These are phyloP conservation scores for Danaus plexippus DNA, from an alignment of 1,140 invertebrate species.

Conservation along the genomic window DNA sequence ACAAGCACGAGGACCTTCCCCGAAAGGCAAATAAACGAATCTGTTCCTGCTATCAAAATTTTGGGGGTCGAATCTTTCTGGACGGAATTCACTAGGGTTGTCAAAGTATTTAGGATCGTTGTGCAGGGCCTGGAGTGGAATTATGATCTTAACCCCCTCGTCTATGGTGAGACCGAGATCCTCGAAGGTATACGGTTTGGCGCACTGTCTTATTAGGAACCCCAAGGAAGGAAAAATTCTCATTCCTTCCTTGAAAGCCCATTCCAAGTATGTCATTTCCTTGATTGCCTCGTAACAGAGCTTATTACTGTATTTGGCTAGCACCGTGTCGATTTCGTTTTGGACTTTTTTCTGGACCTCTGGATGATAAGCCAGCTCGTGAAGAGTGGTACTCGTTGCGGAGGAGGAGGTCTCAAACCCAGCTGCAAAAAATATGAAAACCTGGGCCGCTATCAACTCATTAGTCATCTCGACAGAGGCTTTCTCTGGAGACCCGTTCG, in stretches of 20 bases:
- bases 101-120: constrained; percentile 71
- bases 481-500: constrained; percentile 9
- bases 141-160: constrained; percentile 38
- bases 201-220: constrained; percentile 50
- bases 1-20: constrained; percentile 41
- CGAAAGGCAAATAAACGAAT: constrained; percentile 53
- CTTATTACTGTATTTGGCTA: constrained; percentile 10
- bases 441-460: constrained; percentile 12
- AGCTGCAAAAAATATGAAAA: constrained; percentile 15
- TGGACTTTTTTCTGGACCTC: constrained; percentile 10
- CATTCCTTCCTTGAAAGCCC: constrained; percentile 63
- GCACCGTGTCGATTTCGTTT: constrained; percentile 14
- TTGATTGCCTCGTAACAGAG: constrained; percentile 29
- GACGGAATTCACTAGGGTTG: constrained; percentile 71
- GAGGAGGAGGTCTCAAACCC: constrained; percentile 16
- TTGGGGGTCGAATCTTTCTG: constrained; percentile 71
- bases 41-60: constrained; percentile 38
- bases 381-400: constrained; percentile 13
- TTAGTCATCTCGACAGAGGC: constrained; percentile 11
- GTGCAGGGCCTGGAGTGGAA: constrained; percentile 67
- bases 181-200: constrained; percentile 56
- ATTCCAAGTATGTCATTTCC: constrained; percentile 59
- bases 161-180: constrained; percentile 41
- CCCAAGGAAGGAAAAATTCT: constrained; percentile 58
- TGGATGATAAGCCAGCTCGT: constrained; percentile 11